Conservation (phyloP, 2,888 invertebrate species). For the Lasioglossum vierecki region DNA sequence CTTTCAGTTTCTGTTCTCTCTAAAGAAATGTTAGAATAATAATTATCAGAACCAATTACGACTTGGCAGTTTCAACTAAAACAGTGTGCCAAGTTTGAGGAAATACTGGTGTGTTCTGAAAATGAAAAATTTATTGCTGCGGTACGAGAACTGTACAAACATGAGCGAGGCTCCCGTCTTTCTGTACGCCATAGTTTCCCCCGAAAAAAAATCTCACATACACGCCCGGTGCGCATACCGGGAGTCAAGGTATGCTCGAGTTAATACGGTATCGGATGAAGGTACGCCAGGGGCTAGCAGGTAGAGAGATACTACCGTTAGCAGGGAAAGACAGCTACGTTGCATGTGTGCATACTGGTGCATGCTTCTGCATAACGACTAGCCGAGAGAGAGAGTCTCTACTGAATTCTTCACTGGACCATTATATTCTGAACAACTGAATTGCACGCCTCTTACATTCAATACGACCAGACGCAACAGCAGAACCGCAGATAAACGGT, state of each 20-base stretch:
- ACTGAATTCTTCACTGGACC: not conserved
- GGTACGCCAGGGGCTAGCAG: constrained; percentile 39
- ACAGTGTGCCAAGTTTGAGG: not conserved
- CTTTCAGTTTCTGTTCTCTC: not conserved
- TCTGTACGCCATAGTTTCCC: not conserved
- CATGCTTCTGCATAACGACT: not conserved
- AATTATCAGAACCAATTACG: too few species aligned
- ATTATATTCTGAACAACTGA: not conserved
- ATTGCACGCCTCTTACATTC: not conserved
- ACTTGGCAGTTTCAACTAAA: too few species aligned
- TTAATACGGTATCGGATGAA: constrained; percentile 58
- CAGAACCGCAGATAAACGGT: not conserved
- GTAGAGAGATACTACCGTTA: constrained; percentile 52
- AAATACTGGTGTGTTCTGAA: not conserved
- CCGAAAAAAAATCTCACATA: not conserved
- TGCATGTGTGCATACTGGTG: constrained; percentile 4
- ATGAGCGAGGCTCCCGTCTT: not conserved
- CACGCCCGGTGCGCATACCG: constrained; percentile 31
- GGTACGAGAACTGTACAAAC: not conserved
- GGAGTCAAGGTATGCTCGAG: constrained; percentile 25
- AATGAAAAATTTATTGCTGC: not conserved
- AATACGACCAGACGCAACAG: not conserved
- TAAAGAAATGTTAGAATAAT: not conserved
- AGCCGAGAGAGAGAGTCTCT: not conserved
- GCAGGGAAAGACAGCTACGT: constrained; percentile 10